These are phyloP conservation scores for Apis mellifera DNA, from an alignment of 1,140 invertebrate species.

Conservation along the genomic window DNA sequence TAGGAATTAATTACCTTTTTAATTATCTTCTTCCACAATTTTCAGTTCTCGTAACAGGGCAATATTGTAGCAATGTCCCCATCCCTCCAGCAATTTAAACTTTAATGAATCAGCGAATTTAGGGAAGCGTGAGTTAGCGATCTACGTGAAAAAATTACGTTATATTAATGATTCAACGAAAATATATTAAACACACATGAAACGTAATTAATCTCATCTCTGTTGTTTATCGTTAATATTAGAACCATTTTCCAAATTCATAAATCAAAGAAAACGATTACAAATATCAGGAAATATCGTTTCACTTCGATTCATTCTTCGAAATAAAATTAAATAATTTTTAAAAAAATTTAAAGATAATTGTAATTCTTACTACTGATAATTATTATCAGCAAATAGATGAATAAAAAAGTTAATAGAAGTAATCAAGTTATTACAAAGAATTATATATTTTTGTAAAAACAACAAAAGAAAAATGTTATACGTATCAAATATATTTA, in stretches of 20 bases:
- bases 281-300: neutral
- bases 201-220: neutral
- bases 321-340: neutral
- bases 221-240: neutral
- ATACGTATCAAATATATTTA: too few species aligned
- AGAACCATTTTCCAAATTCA: neutral
- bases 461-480: too few species aligned
- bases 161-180: neutral
- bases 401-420: too few species aligned
- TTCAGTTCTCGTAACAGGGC: neutral
- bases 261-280: neutral
- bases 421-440: too few species aligned
- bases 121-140: conserved; percentile 22
- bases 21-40: neutral
- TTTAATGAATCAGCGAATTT: conserved; percentile 30
- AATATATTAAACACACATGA: too few species aligned
- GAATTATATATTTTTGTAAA: too few species aligned
- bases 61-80: conserved; percentile 10
- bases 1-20: neutral
- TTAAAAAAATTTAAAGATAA: neutral
- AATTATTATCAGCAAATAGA: too few species aligned
- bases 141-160: conserved; percentile 2
- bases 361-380: too few species aligned
- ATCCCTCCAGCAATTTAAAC: conserved; percentile 23
- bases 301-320: too few species aligned